Evolutionary conservation across 2,113 vertebrate genomes (phyloP).

Genomic region (Corythaixoides concolor): DNA sequence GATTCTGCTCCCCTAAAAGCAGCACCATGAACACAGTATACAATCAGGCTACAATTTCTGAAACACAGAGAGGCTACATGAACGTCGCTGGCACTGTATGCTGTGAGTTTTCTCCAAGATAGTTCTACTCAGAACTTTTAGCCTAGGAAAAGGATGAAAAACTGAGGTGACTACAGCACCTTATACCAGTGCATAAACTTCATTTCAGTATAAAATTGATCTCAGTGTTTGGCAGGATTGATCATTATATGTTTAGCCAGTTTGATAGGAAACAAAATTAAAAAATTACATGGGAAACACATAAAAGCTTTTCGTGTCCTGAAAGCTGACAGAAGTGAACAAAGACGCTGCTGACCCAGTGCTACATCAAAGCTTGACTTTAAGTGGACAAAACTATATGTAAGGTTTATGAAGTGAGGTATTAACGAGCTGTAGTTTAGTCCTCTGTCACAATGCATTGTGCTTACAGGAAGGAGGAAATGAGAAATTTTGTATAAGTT

Average conservation of each 20-base stretch:
- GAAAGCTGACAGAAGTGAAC: not conserved
- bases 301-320: not conserved
- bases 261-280: not conserved
- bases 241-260: not conserved
- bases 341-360: not conserved
- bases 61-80: not conserved
- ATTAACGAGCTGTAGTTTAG: constrained; percentile 18
- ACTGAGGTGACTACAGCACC: not conserved
- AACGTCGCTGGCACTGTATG: fast-evolving
- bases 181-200: not conserved
- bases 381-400: not conserved
- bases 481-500: constrained; percentile 63
- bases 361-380: constrained; percentile 46
- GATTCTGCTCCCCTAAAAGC: not conserved
- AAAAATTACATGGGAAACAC: not conserved
- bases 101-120: not conserved
- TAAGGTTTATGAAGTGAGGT: constrained; percentile 4
- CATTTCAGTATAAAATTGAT: not conserved
- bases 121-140: not conserved
- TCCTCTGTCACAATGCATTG: constrained; percentile 52
- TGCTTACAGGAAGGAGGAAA: constrained; percentile 69
- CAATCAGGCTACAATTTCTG: not conserved
- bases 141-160: not conserved
- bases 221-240: not conserved
- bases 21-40: not conserved